Conservation (phyloP, 2,113 vertebrate genomes). For the Aldabrachelys gigantea region DNA sequence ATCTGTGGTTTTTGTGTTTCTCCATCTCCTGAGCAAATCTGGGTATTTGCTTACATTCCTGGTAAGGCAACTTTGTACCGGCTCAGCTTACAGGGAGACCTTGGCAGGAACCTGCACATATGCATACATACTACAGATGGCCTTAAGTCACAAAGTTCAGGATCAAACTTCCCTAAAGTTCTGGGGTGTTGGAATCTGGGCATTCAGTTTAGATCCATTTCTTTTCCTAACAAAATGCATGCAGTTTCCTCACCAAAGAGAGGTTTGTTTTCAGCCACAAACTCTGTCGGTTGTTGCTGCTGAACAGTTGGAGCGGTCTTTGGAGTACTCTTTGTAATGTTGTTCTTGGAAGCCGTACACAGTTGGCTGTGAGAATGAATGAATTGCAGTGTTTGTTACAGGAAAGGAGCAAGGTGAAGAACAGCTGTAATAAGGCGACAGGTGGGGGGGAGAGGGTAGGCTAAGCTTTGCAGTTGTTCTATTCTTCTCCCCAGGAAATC, state of each 20-base stretch:
- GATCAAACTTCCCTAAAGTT: background rate
- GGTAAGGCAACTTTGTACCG: background rate
- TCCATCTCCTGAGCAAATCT: background rate
- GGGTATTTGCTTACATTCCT: background rate
- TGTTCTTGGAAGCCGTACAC: background rate
- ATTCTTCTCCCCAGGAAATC: accelerated
- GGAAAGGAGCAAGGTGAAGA: accelerated
- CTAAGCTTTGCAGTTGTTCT: accelerated
- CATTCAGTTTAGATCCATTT: background rate
- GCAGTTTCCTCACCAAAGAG: background rate
- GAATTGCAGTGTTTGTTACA: accelerated
- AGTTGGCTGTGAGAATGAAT: accelerated
- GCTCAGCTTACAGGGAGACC: background rate
- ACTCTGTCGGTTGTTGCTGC: background rate
- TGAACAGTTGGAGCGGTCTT: accelerated
- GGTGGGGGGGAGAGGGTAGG: background rate
- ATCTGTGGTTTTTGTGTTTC: accelerated
- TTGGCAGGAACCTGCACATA: background rate
- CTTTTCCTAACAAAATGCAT: background rate
- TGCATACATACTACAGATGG: background rate
- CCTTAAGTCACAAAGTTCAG: background rate
- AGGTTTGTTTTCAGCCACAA: background rate
- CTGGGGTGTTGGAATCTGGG: background rate
- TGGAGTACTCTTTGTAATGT: accelerated
- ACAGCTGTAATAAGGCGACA: accelerated